Conservation (phyloP, 1,140 invertebrate genomes). For the Spodoptera frugiperda region DNA sequence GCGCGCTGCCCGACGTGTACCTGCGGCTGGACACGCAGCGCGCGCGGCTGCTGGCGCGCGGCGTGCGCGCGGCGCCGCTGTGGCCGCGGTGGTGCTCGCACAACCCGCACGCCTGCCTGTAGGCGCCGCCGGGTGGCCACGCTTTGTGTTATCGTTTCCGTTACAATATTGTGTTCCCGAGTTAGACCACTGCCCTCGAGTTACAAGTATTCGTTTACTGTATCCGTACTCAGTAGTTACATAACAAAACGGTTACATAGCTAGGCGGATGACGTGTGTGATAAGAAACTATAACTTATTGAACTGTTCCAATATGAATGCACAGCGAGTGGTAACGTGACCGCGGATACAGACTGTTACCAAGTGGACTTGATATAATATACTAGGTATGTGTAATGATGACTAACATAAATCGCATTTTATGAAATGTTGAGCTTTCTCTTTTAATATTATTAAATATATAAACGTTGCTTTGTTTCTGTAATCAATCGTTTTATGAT, state of each 20-base stretch:
- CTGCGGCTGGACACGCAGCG: conserved; percentile 89
- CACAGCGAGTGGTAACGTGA: neutral
- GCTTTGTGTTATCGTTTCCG: conserved; percentile 33
- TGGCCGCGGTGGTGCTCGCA: conserved; percentile 92
- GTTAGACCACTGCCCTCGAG: conserved; percentile 17
- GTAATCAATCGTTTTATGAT: conserved; percentile 29
- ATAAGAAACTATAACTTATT: conserved; percentile 34
- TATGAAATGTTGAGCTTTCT: conserved; percentile 26
- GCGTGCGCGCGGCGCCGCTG: conserved; percentile 89
- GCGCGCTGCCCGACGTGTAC: conserved; percentile 87
- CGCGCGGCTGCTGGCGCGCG: conserved; percentile 87
- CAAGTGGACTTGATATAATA: neutral
- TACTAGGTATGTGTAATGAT: neutral
- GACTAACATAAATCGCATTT: conserved; percentile 6
- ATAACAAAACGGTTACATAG: conserved; percentile 44
- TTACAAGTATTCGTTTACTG: conserved; percentile 1
- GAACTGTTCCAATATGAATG: neutral
- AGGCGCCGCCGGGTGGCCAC: conserved; percentile 46
- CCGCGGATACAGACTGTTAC: conserved; percentile 24
- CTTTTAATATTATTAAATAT: conserved; percentile 24
- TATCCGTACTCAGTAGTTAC: conserved; percentile 18
- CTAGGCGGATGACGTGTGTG: conserved; percentile 40
- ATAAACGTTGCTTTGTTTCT: conserved; percentile 31
- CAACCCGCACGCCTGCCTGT: conserved; percentile 91
- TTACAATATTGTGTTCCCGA: neutral